Evolutionary conservation across 2,797 vertebrate species (phyloP).

Genomic region (Brachyrhaphis roseni): DNA sequence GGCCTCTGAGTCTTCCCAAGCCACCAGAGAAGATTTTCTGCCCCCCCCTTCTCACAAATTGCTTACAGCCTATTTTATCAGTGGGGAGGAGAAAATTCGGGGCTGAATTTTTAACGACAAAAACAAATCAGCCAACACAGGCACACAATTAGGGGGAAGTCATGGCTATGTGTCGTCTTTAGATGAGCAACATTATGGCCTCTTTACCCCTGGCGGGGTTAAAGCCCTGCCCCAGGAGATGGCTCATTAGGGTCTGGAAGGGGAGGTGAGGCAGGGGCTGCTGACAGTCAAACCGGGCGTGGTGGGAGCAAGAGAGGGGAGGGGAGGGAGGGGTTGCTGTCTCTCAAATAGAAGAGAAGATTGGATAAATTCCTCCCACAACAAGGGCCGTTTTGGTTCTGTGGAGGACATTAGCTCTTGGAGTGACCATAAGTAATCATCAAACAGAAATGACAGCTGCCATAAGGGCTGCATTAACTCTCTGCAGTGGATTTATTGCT

Average conservation of each 20-base stretch:
- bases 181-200: conserved; percentile 94
- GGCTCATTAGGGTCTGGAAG: conserved; percentile 85
- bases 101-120: conserved; percentile 88
- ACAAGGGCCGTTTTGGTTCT: conserved; percentile 52
- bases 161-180: conserved; percentile 88
- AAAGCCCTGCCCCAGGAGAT: conserved; percentile 87
- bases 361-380: conserved; percentile 55
- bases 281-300: conserved; percentile 78
- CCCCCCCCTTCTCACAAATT: conserved; percentile 74
- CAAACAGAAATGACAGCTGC: conserved; percentile 60
- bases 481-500: neutral
- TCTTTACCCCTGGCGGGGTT: conserved; percentile 87
- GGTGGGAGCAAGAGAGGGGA: conserved; percentile 16
- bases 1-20: conserved; percentile 74
- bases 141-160: conserved; percentile 88
- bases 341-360: conserved; percentile 59
- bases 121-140: conserved; percentile 90
- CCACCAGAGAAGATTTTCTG: conserved; percentile 77
- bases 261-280: conserved; percentile 62
- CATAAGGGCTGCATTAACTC: conserved; percentile 50
- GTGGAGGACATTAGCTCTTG: conserved; percentile 60
- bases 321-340: conserved; percentile 40
- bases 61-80: conserved; percentile 81
- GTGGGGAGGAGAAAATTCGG: conserved; percentile 75
- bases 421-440: conserved; percentile 49